These are phyloP conservation scores for Sinopyrophorus schimmeli DNA, from an alignment of 2,888 invertebrate species.

Conservation along the genomic window DNA sequence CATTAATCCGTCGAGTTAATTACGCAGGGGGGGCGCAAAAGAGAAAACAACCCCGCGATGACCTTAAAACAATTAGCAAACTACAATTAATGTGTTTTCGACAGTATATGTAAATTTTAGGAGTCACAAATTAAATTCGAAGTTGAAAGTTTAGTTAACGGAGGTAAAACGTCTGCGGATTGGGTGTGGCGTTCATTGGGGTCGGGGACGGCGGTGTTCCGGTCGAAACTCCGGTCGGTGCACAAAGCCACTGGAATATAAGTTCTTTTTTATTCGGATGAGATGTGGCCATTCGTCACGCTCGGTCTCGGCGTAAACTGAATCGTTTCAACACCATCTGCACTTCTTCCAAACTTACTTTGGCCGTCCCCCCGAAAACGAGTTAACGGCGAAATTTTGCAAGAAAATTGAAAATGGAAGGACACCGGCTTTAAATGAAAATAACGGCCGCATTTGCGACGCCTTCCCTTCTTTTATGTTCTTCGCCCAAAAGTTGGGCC, in stretches of 20 bases:
- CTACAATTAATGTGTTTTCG: constrained; percentile 24
- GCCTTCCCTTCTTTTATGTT: too few relatives aligned
- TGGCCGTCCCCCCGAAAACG: too few relatives aligned
- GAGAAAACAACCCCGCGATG: constrained; percentile 15
- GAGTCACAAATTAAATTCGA: constrained; percentile 25
- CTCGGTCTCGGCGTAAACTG: constrained; percentile 41
- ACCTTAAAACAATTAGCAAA: constrained; percentile 18
- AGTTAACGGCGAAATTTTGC: too few relatives aligned
- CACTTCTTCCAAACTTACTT: constrained; percentile 29
- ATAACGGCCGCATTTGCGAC: too few relatives aligned
- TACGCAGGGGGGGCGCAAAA: constrained; percentile 13
- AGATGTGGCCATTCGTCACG: constrained; percentile 43
- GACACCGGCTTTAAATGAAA: too few relatives aligned
- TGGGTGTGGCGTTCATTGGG: constrained; percentile 19
- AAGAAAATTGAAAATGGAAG: too few relatives aligned
- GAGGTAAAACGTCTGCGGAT: constrained; percentile 11
- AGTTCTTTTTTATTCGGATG: constrained; percentile 41
- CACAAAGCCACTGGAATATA: constrained; percentile 31
- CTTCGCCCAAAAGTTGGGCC: too few relatives aligned
- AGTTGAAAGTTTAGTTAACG: constrained; percentile 23
- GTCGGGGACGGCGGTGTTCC: too few relatives aligned
- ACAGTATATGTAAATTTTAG: constrained; percentile 23
- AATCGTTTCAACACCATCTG: constrained; percentile 42
- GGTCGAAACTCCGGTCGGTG: constrained; percentile 29
- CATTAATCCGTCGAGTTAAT: too few relatives aligned